A percentile compares a stretch with the other conserved stretches of the same genome.
phyloP scores from a whole-genome alignment of 2,888 invertebrate genomes.

The Petrolisthes cinctipes region DNA sequence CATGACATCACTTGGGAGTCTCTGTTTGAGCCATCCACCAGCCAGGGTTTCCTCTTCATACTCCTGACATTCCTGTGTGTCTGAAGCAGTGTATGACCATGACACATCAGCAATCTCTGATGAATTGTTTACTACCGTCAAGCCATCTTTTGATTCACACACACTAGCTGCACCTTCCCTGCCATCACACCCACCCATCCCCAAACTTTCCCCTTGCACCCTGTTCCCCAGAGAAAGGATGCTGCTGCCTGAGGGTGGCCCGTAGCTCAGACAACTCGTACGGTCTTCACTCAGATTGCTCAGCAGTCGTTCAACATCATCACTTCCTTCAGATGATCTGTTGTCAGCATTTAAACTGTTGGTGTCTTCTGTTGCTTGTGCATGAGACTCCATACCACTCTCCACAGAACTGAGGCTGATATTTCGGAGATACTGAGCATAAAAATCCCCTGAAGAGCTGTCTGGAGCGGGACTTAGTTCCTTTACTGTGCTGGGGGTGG shows the following conservation, averaged over 20 bases:
- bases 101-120: constrained; percentile 46
- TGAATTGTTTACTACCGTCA: constrained; percentile 36
- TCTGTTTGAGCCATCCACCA: constrained; percentile 38
- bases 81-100: constrained; percentile 39
- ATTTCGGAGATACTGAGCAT: constrained; percentile 22
- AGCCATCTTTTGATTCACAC: not conserved
- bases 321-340: constrained; percentile 22
- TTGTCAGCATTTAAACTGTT: constrained; percentile 1
- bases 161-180: not conserved
- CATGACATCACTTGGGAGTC: constrained; percentile 26
- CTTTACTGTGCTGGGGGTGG: constrained; percentile 49
- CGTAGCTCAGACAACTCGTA: constrained; percentile 50
- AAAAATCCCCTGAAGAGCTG: constrained; percentile 16
- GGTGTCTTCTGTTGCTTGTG: not conserved
- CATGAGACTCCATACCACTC: not conserved
- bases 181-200: not conserved
- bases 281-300: constrained; percentile 49
- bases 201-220: constrained; percentile 16
- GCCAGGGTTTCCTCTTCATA: constrained; percentile 36
- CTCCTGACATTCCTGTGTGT: constrained; percentile 36
- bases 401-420: constrained; percentile 31
- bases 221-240: constrained; percentile 29
- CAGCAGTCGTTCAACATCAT: constrained; percentile 28
- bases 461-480: constrained; percentile 33
- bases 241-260: constrained; percentile 56